Base-by-base conservation (phyloP, 2,888 invertebrate species). In the Notocelia uddmanniana region DNA sequence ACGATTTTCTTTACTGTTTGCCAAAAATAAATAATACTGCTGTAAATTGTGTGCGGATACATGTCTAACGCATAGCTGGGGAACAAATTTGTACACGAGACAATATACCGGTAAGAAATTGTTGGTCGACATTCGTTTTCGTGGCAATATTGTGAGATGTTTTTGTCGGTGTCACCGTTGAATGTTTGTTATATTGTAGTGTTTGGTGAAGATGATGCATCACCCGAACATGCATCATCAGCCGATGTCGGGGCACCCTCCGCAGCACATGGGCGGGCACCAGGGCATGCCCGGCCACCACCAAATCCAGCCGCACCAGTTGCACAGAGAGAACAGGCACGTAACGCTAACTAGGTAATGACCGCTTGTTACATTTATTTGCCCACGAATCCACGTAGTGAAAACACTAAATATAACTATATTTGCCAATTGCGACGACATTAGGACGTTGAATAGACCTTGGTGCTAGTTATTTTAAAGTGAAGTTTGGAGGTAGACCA, bases 1-100 rank as follows among this genome's bases (percentile, higher is more conserved):
- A 94, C 94, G 94, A 94, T 96, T 96, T 96, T 96, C 96, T 96
- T 96, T 96, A 96, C 95, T 96, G 96, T 96, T 96, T 95, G 96
- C 96, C 96, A 96, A 96, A 92, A 87, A 86, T 86, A 81, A 84
- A 80, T 83, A 80, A 85, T 79, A 83, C 81, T 84, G 85, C 86
- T 86, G 85, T 86, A 80, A 87, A 85, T 87, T 83, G 84, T 84
- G 81, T 84, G 88, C 89, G 89, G 89, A 88, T 91, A 85, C 87
- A 88, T 89, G 89, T 86, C 81, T 77, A 83, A 87, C 81, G 83
- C 81, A 82, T 86, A 90, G 87, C 84, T 76, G 81, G 79, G 75
- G 74, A 69, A 83, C 80, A 82, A 74, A 82, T 85, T 85, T 83
- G 77, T 79, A 81, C 77, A 80, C 81, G 78, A 78, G 76, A 81